Base-by-base conservation (phyloP, 2,888 invertebrate genomes). In the Hirtodrosophila trivittata region DNA sequence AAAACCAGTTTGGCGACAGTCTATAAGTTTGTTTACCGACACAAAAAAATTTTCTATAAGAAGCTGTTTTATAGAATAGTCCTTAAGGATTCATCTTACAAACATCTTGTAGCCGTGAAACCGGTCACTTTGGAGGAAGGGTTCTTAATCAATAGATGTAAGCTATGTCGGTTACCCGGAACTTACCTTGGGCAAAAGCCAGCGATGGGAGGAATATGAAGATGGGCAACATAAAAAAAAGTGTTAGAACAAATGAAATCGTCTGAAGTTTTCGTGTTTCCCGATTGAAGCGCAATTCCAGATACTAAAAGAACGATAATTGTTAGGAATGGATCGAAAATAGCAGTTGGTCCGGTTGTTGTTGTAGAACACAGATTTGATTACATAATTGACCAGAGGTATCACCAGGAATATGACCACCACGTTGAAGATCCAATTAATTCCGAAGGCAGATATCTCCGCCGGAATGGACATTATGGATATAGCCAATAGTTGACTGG, bases 401-500 rank as follows among this genome's bases (percentile, higher is more conserved):
- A 88, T 65, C 12, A 87, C 89, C 1, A 91, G 39, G 1, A 92
- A 59, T 77, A 91, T 91, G 9, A 90, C 85, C 1, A 92, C 21
- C 13, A 91, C 87, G 43, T 89, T 86, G 16, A 91, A 84, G 38
- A 85, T 70, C 83, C 91, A 92, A 67, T 91, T 91, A 0, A 92
- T 89, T 6, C 93, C 93, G 67, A 87, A 92, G 8, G 89, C 84
- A 73, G 92, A 93, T 72, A 92, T 89, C 77, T 93, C 92, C 0
- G 92, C 90, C 1, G 93, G 92, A 35, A 92, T 91, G 0, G 92
- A 91, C 78, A 93, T 90, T 3, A 93, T 90, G 0, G 92, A 91
- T 25, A 93, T 91, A 38, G 92, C 93, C 1, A 92, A 92, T 69
- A 93, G 87, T 68, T 92, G 92, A 64, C 92, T 89, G 38, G 94